These are phyloP conservation scores for Pithys albifrons DNA, from an alignment of 2,113 vertebrate genomes.

Conservation along the genomic window DNA sequence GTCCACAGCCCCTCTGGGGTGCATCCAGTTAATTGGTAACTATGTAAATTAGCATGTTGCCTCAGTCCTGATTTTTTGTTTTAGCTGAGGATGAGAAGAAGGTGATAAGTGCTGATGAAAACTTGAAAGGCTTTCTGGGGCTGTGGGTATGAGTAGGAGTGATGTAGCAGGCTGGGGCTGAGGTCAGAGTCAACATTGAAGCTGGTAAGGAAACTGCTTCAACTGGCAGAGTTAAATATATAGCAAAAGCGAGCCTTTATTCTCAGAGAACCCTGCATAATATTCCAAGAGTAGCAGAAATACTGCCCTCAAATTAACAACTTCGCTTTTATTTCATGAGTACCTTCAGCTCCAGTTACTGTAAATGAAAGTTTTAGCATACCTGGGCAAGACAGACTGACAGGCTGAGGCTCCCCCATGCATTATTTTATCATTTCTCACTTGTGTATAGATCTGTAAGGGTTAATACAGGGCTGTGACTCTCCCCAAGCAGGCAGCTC, in stretches of 20 bases:
- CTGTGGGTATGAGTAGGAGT: not conserved
- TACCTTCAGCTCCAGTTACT: not conserved
- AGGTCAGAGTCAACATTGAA: not conserved
- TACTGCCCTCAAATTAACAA: not conserved
- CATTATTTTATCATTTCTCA: not conserved
- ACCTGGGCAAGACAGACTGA: not conserved
- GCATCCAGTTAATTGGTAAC: not conserved
- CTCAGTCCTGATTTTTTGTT: not conserved
- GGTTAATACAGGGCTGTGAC: conserved; percentile 16
- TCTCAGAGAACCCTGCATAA: not conserved
- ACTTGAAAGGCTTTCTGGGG: not conserved
- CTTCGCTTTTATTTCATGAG: not conserved
- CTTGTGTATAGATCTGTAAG: not conserved
- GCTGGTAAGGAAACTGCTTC: not conserved
- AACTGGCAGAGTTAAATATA: not conserved
- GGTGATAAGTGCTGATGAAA: not conserved
- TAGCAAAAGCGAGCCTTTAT: not conserved
- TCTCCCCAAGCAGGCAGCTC: not conserved
- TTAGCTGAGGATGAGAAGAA: not conserved
- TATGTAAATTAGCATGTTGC: not conserved
- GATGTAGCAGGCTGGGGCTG: not conserved
- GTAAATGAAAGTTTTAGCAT: not conserved
- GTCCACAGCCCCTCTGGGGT: not conserved
- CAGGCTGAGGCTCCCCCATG: not conserved
- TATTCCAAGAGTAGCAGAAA: not conserved